Conservation (phyloP, 2,888 invertebrate species). For the Didymodactylos carnosus region DNA sequence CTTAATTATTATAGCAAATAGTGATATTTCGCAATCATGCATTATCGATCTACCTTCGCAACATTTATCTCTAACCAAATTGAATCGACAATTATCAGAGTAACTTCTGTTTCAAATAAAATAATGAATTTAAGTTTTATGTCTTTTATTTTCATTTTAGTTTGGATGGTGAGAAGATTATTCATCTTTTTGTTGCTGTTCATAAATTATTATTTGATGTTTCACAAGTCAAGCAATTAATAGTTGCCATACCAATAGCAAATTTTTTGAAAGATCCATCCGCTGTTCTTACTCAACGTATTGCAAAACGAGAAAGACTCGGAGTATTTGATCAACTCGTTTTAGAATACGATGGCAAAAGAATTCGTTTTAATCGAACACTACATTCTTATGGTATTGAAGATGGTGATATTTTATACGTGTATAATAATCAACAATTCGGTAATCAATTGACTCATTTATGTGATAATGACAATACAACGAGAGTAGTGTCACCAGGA, state of each 20-base stretch:
- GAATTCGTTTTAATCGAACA: background rate
- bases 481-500: too few species aligned
- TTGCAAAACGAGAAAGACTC: background rate
- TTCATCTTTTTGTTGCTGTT: background rate
- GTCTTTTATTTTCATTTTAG: background rate
- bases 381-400: background rate
- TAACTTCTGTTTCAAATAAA: too few species aligned
- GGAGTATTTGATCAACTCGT: background rate
- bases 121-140: background rate
- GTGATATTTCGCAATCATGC: too few species aligned
- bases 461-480: too few species aligned
- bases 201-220: background rate
- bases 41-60: too few species aligned
- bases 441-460: too few species aligned
- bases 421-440: too few species aligned
- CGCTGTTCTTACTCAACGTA: background rate
- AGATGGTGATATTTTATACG: background rate
- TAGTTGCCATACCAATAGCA: background rate
- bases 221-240: background rate
- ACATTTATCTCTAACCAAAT: too few species aligned
- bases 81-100: too few species aligned
- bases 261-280: background rate
- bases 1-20: too few species aligned
- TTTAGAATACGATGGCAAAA: background rate
- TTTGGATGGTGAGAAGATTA: background rate